Percentiles rank a stretch among this genome's conserved stretches.
Evolutionary conservation across 2,113 vertebrate genomes (phyloP).

Genomic region (Megalops atlanticus): DNA sequence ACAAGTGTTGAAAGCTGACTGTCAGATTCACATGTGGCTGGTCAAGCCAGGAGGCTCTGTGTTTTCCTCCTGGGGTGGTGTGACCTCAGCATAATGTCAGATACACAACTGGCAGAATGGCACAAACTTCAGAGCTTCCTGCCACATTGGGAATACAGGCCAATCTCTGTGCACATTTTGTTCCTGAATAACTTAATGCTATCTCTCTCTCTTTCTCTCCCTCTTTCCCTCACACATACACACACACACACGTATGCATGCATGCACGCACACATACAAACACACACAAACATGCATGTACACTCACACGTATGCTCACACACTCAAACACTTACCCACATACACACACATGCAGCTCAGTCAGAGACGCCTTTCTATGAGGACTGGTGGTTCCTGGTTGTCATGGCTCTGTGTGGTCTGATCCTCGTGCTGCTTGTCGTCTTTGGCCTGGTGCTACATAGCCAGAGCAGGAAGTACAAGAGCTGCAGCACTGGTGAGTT

Average conservation of each 20-base stretch:
- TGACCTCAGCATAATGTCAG: background rate
- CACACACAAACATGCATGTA: too few species aligned
- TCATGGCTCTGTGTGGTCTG: slow-evolving; percentile 86
- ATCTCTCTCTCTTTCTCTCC: background rate
- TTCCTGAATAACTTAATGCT: background rate
- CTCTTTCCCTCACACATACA: background rate
- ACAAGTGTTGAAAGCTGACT: too few species aligned
- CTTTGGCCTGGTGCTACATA: slow-evolving; percentile 82
- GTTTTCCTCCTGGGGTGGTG: background rate
- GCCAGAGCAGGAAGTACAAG: slow-evolving; percentile 86
- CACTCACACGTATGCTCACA: too few species aligned
- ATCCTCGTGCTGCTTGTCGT: slow-evolving; percentile 85
- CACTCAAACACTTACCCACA: background rate
- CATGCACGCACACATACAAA: too few species aligned
- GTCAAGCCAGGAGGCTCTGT: background rate
- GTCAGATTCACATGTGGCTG: background rate
- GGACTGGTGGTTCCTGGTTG: slow-evolving; percentile 97
- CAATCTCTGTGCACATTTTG: background rate
- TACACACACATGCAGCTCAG: slow-evolving; percentile 71
- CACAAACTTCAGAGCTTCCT: background rate
- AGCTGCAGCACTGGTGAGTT: slow-evolving; percentile 79
- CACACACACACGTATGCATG: too few species aligned
- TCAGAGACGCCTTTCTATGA: slow-evolving; percentile 86
- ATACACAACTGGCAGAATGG: background rate
- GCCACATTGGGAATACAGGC: background rate